Evolutionary conservation across 2,888 invertebrate genomes (phyloP).

Genomic region (Coleophora flavipennella): DNA sequence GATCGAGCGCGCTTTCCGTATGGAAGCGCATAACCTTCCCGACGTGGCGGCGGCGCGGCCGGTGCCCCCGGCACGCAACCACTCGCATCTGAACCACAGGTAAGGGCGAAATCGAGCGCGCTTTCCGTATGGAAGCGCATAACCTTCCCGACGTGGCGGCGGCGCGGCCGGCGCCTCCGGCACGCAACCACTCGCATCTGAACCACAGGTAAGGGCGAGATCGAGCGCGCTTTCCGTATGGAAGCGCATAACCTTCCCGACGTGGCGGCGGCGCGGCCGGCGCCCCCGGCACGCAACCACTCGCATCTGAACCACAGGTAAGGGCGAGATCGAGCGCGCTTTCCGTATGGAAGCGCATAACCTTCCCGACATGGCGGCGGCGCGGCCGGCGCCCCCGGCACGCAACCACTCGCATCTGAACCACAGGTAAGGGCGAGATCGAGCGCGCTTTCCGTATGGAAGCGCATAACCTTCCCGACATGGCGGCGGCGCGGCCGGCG

Average conservation of each 20-base stretch:
- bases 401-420: conserved; percentile 84
- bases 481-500: conserved; percentile 72
- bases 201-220: conserved; percentile 84
- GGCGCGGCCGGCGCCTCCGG: conserved; percentile 76
- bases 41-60: conserved; percentile 74
- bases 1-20: conserved; percentile 92
- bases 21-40: conserved; percentile 83
- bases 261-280: conserved; percentile 73
- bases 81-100: conserved; percentile 81
- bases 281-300: conserved; percentile 81
- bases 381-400: conserved; percentile 78
- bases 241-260: conserved; percentile 81
- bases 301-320: conserved; percentile 80
- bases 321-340: conserved; percentile 95
- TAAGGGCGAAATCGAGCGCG: conserved; percentile 95
- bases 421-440: conserved; percentile 91
- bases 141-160: conserved; percentile 80
- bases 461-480: conserved; percentile 79
- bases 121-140: conserved; percentile 86
- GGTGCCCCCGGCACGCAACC: conserved; percentile 79
- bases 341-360: conserved; percentile 87
- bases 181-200: conserved; percentile 81
- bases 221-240: conserved; percentile 92
- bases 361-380: conserved; percentile 78
- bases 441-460: conserved; percentile 94